Base-by-base conservation (phyloP, 2,113 vertebrate species). In the Silurus asotus region DNA sequence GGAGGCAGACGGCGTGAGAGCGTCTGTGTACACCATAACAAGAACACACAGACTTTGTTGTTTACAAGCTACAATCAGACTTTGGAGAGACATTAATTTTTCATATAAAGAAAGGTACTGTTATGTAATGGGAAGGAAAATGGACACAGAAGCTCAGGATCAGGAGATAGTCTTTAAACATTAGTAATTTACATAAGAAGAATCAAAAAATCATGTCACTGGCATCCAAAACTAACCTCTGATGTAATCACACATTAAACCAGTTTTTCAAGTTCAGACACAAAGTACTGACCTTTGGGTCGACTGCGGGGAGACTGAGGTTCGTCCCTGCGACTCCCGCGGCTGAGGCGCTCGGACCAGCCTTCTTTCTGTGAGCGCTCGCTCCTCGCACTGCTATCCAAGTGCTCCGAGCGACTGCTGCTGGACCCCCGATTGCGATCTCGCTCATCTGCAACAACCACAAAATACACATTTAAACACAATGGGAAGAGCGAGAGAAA, bases 1-100 rank as follows among this genome's bases (percentile, higher is more conserved):
- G 11, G 97, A 98, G 83, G 96, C 96, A 3, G 98, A 99, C 0
- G 98, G 98, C 0, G 98, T 99, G 48, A 95, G 94, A 85, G 96
- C 95, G 90, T 98, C 98, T 99, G 75, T 62, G 53, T 23, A 82
- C 7, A 69, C 53, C 9, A 91, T 1, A 8, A 53, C n/a, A 19
- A 55, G 55, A 55, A n/a, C 37, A 48, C 37, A 7, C 10, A 11
- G 64, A 10, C 8, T 0, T 0, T 15, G n/a, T 70, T 7, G 15
- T 8, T 17, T 20, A 45, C 17, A 70, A 48, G 0, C 0, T 17
- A 17, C 8, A 15, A 19, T 8, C 13, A 69, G 65, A 13, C 8
- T 64, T 8, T 64, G 2, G 9, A 2, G 7, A 59, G 17, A 59
- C 58, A 19, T 19, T 5, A 64, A 64, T 19, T 17, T 8, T 61